These are phyloP conservation scores for Ephydatia muelleri DNA, from an alignment of 37 sponge, comb jelly and placozoan genomes.

Conservation along the genomic window DNA sequence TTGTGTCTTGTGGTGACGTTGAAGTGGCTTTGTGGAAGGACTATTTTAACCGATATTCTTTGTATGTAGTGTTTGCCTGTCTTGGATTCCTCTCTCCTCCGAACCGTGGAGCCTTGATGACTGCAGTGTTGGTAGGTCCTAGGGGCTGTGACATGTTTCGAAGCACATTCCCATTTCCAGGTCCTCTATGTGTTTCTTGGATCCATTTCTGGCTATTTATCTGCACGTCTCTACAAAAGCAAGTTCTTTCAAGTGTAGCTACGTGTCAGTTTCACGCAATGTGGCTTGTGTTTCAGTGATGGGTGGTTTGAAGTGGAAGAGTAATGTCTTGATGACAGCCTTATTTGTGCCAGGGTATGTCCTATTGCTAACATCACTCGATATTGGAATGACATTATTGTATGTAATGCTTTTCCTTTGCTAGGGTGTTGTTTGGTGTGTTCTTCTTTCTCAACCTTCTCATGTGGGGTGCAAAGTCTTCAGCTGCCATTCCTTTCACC, in stretches of 20 bases:
- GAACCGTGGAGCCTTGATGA: conserved; percentile 95
- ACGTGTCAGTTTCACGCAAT: background rate
- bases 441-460: conserved; percentile 93
- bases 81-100: conserved; percentile 98
- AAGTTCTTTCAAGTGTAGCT: conserved; percentile 4
- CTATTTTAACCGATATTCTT: background rate
- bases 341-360: conserved; percentile 86
- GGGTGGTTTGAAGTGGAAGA: conserved; percentile 96
- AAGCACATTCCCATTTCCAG: conserved; percentile 18
- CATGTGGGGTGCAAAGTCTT: conserved; percentile 89
- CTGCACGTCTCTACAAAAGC: conserved; percentile 98
- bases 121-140: conserved; percentile 79
- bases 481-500: conserved; percentile 97
- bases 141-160: background rate
- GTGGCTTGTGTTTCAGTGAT: conserved; percentile 59
- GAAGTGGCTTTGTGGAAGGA: background rate
- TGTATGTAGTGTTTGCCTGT: conserved; percentile 80
- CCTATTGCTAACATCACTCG: background rate
- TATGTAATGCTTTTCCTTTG: background rate
- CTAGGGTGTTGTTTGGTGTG: conserved; percentile 75
- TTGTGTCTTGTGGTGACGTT: too few relatives aligned
- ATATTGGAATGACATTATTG: background rate
- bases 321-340: conserved; percentile 80
- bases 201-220: conserved; percentile 82
- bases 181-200: conserved; percentile 94